A percentile compares a stretch with the other conserved stretches of the same genome.
Evolutionary conservation across 2,113 vertebrate species (phyloP).

Genomic region (Pituophis catenifer): DNA sequence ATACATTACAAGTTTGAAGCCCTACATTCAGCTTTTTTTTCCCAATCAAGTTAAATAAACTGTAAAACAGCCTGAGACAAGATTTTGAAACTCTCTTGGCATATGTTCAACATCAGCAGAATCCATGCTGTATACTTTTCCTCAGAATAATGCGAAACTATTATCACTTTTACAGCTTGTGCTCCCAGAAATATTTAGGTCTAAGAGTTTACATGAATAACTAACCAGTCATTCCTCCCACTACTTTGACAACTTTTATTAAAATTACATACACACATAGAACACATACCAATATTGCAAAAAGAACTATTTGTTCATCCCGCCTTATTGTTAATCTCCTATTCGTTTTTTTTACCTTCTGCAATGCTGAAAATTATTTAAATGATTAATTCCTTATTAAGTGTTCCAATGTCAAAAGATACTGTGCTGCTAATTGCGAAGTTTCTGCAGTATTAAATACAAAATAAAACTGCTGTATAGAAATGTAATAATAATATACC

Average conservation of each 20-base stretch:
- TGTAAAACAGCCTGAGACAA: background rate
- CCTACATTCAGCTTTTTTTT: constrained; percentile 4
- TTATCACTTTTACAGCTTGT: background rate
- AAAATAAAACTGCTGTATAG: background rate
- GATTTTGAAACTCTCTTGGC: constrained; percentile 1
- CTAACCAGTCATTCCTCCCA: constrained; percentile 24
- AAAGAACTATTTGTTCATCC: background rate
- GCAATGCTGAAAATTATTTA: accelerated
- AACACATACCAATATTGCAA: constrained; percentile 30
- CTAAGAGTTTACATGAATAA: constrained; percentile 2
- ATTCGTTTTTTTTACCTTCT: constrained; percentile 7
- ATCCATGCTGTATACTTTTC: background rate
- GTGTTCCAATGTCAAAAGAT: background rate
- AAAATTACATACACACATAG: constrained; percentile 41
- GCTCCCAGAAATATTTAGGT: background rate
- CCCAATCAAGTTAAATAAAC: background rate
- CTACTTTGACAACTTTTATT: constrained; percentile 17
- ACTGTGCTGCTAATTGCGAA: background rate
- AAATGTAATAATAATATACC: background rate
- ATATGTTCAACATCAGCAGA: background rate
- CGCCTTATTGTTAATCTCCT: background rate
- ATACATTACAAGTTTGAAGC: background rate
- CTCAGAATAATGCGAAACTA: constrained; percentile 1
- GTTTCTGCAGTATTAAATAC: background rate
- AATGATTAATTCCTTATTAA: background rate